These are phyloP conservation scores for Heliconius hortense DNA, from an alignment of 2,888 invertebrate species.

Conservation along the genomic window DNA sequence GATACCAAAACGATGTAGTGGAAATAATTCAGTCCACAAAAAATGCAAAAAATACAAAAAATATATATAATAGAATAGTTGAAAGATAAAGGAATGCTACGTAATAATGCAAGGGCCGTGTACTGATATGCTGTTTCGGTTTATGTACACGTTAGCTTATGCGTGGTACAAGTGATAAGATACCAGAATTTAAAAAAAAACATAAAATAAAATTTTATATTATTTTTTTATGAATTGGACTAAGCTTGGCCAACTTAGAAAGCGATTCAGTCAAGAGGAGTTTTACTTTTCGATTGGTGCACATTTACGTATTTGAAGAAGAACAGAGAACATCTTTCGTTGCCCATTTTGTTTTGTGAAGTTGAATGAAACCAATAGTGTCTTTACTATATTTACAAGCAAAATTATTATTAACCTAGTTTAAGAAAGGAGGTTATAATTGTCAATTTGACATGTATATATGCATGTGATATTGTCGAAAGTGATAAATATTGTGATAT, in stretches of 20 bases:
- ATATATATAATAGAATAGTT: slow-evolving; percentile 58
- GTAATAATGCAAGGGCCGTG: slow-evolving; percentile 58
- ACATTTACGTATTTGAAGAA: too few relatives aligned
- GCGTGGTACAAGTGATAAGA: slow-evolving; percentile 47
- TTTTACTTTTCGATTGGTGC: too few relatives aligned
- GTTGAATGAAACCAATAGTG: too few relatives aligned
- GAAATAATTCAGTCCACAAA: background rate
- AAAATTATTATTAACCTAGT: too few relatives aligned
- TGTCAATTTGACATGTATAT: too few relatives aligned
- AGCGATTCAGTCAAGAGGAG: background rate
- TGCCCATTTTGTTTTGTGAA: too few relatives aligned
- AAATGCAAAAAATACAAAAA: slow-evolving; percentile 17
- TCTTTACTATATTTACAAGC: too few relatives aligned
- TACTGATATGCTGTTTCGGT: slow-evolving; percentile 74
- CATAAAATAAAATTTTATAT: background rate
- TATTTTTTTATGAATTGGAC: background rate
- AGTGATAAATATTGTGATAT: too few relatives aligned
- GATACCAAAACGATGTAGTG: background rate
- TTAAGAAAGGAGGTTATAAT: too few relatives aligned
- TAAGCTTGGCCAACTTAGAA: too few relatives aligned
- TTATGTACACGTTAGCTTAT: slow-evolving; percentile 63
- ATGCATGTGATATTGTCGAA: too few relatives aligned
- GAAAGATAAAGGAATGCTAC: slow-evolving; percentile 60
- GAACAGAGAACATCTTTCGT: too few relatives aligned
- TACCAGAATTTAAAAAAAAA: slow-evolving; percentile 18